Percentiles rank a stretch among this genome's conserved stretches.
These are phyloP conservation scores for Rutilus rutilus DNA, from an alignment of 2,113 vertebrate species.

Conservation along the genomic window DNA sequence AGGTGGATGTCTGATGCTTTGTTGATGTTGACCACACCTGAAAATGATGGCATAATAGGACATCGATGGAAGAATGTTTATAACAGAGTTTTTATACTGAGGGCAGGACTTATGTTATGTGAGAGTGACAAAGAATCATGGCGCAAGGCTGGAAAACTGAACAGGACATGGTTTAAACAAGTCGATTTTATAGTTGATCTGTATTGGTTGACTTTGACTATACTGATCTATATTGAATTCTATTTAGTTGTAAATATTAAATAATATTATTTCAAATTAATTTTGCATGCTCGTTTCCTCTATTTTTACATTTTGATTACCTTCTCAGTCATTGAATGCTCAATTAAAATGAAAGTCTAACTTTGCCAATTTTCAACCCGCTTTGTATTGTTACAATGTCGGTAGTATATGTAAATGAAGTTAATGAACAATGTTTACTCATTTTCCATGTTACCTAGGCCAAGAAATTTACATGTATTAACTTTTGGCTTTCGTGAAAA, in stretches of 20 bases:
- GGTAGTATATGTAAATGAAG: too few relatives aligned
- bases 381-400: too few relatives aligned
- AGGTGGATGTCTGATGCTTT: background rate
- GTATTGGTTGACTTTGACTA: background rate
- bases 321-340: background rate
- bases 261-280: too few relatives aligned
- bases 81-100: background rate
- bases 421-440: too few relatives aligned
- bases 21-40: slow-evolving; percentile 23
- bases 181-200: background rate
- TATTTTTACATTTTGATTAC: background rate
- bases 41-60: background rate
- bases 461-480: too few relatives aligned
- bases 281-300: background rate
- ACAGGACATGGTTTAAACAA: background rate
- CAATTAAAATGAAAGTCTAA: background rate
- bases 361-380: too few relatives aligned
- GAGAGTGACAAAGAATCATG: background rate
- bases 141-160: too few relatives aligned
- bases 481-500: too few relatives aligned
- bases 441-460: too few relatives aligned
- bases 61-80: background rate
- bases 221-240: too few relatives aligned
- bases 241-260: too few relatives aligned
- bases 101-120: background rate